Base-by-base conservation (phyloP, 2,797 vertebrate genomes). In the Smutsia temminckii region DNA sequence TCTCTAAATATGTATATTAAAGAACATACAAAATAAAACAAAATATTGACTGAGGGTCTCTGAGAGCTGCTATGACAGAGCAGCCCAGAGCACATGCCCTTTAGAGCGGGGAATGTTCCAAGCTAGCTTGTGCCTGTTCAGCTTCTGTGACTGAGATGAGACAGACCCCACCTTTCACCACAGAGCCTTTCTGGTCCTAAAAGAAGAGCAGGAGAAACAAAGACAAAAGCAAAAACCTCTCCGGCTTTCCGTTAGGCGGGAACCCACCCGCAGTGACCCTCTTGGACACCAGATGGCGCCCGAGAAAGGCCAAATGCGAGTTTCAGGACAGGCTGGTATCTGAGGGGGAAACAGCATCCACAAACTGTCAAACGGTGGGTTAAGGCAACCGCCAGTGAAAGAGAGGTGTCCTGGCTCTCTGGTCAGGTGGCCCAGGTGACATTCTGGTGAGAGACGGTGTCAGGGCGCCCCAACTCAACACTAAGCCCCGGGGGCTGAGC, bases 221-320 rank as follows among this genome's bases (percentile, higher is more conserved):
- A 75, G 75, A 29, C 46, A 49, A 74, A 83, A 59, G 23, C 17
- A 21, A 90, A 46, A 55, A 2, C 59, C 29, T 11, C n/a, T 7
- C 20, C 2, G 46, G 46, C 46, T 64, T 63, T 51, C 4, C 40
- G 5, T 37, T 16, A 25, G 46, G 40, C 34, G 11, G 0, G 75
- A 86, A 37, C 42, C 57, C 74, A 8, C 83, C 5, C 0, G 85
- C 71, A 91, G 78, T 57, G 59, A 72, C 10, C 3, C 11, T 27
- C 1, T 20, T 21, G 57, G 69, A 80, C 97, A 92, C 96, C 95
- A 98, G 97, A 94, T 97, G 97, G 97, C 96, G 93, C 95, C 90
- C 68, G 25, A 95, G 96, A 64, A 84, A 71, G 96, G 91, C 75
- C 34, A 55, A 93, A 94, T 10, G 59, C 34, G 46, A 14, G 34